These are phyloP conservation scores for Imbricaverruca yamaguchii DNA, from an alignment of 2,888 invertebrate species.

Conservation along the genomic window DNA sequence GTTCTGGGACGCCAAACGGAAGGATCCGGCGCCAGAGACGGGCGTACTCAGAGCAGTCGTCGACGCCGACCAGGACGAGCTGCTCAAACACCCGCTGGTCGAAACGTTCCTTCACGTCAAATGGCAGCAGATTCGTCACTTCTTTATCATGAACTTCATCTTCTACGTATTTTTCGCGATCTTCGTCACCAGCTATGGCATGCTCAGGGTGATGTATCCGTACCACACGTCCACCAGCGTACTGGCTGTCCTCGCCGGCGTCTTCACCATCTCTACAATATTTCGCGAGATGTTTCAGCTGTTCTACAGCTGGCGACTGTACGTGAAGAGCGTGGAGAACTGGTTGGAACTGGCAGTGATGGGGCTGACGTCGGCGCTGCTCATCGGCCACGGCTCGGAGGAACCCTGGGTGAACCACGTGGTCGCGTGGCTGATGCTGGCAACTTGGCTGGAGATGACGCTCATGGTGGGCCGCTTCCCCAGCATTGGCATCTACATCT, in stretches of 20 bases:
- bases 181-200: slow-evolving; percentile 47
- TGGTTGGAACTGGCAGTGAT: slow-evolving; percentile 51
- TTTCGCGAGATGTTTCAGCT: slow-evolving; percentile 42
- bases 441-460: slow-evolving; percentile 52
- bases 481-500: slow-evolving; percentile 52
- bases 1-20: slow-evolving; percentile 28
- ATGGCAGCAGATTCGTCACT: slow-evolving; percentile 50
- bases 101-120: slow-evolving; percentile 52
- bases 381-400: slow-evolving; percentile 40
- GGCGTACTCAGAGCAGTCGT: slow-evolving; percentile 50
- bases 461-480: slow-evolving; percentile 51
- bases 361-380: slow-evolving; percentile 42
- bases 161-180: slow-evolving; percentile 48
- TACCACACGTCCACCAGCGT: neutral
- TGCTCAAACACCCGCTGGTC: slow-evolving; percentile 51
- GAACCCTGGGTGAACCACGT: slow-evolving; percentile 44
- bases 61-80: slow-evolving; percentile 45
- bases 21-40: slow-evolving; percentile 50
- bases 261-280: neutral
- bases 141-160: slow-evolving; percentile 49
- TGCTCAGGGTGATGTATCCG: neutral
- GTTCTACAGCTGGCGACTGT: slow-evolving; percentile 47
- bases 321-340: slow-evolving; percentile 49
- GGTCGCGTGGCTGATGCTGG: slow-evolving; percentile 48
- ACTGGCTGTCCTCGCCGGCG: neutral